Percentiles rank a stretch among this genome's conserved stretches.
Conservation (phyloP, 2,888 invertebrate species). For the Scaptodrosophila latifasciaeformis region DNA sequence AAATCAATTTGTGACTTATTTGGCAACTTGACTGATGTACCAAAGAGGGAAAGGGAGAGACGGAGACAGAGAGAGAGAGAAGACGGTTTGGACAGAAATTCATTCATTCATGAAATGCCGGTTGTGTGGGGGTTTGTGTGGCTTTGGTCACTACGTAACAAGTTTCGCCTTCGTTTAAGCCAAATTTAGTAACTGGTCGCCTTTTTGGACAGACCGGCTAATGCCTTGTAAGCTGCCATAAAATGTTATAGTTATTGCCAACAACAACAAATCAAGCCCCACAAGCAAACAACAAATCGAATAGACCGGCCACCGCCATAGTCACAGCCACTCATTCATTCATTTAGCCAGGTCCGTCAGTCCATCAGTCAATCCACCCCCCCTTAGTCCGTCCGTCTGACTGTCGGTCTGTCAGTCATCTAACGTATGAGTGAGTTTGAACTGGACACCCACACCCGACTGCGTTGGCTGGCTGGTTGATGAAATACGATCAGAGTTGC, state of each 20-base stretch:
- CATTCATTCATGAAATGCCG: slow-evolving; percentile 63
- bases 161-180: slow-evolving; percentile 69
- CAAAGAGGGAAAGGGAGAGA: too few relatives aligned
- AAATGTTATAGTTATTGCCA: slow-evolving; percentile 39
- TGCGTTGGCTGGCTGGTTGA: slow-evolving; percentile 29
- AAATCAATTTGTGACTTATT: slow-evolving; percentile 56
- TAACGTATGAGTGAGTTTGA: slow-evolving; percentile 42
- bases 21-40: slow-evolving; percentile 23
- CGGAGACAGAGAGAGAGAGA: too few relatives aligned
- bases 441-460: slow-evolving; percentile 45
- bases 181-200: slow-evolving; percentile 67
- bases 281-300: too few relatives aligned
- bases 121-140: slow-evolving; percentile 58
- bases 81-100: slow-evolving; percentile 25
- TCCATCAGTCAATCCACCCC: too few relatives aligned
- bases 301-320: too few relatives aligned
- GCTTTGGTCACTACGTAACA: slow-evolving; percentile 60
- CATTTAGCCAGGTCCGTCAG: too few relatives aligned
- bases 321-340: too few relatives aligned
- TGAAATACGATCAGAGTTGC: slow-evolving; percentile 66
- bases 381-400: too few relatives aligned
- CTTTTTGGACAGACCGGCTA: slow-evolving; percentile 26
- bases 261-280: too few relatives aligned
- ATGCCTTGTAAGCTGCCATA: slow-evolving; percentile 42
- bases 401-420: too few relatives aligned